Conservation (phyloP, 1,140 invertebrate species). For the Bombus sylvicola region DNA sequence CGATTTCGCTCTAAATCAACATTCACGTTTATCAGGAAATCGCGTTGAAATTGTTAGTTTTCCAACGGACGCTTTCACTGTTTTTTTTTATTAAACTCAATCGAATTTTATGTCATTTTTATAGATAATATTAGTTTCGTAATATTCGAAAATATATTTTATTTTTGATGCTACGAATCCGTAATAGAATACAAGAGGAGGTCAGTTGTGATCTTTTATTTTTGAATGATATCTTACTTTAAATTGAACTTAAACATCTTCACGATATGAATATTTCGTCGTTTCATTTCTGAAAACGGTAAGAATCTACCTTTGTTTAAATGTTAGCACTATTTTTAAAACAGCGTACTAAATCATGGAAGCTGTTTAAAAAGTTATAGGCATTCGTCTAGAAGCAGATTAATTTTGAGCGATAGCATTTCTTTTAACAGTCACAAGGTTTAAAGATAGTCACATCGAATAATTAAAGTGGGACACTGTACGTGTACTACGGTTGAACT, state of each 20-base stretch:
- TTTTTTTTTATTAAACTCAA: too few species aligned
- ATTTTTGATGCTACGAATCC: background rate
- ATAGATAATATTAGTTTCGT: background rate
- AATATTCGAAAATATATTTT: background rate
- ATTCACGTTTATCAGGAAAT: background rate
- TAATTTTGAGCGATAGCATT: too few species aligned
- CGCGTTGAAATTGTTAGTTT: background rate
- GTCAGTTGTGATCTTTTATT: background rate
- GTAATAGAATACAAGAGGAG: background rate
- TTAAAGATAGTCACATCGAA: background rate
- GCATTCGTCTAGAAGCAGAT: too few species aligned
- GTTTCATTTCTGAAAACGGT: too few species aligned
- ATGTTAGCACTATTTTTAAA: background rate
- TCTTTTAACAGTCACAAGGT: too few species aligned
- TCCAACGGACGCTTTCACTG: too few species aligned
- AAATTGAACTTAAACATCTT: too few species aligned
- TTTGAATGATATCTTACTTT: too few species aligned
- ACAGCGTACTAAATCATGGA: background rate
- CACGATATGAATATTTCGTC: too few species aligned
- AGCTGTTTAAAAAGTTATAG: too few species aligned
- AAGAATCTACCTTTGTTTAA: too few species aligned
- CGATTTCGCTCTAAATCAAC: too few species aligned
- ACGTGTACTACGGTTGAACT: constrained; percentile 41
- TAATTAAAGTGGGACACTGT: constrained; percentile 8
- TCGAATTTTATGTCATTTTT: background rate